These are phyloP conservation scores for Bombus soroeensis DNA, from an alignment of 1,140 invertebrate species.

Conservation along the genomic window DNA sequence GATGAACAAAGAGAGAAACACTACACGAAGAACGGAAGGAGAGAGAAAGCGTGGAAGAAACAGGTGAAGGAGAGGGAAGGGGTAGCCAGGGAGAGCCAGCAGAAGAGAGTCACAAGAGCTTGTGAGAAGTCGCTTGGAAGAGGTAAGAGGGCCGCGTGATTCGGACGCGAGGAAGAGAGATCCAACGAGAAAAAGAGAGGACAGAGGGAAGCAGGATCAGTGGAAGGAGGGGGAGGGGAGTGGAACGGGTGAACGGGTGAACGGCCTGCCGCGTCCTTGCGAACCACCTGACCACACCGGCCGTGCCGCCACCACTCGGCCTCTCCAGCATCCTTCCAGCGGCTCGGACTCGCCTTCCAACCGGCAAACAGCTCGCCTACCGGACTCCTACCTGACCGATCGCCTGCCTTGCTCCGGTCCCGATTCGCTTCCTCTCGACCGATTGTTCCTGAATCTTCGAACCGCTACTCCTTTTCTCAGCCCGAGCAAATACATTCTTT, in stretches of 20 bases:
- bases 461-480: background rate
- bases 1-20: background rate
- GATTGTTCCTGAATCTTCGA: constrained; percentile 46
- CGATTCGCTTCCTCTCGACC: constrained; percentile 34
- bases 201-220: constrained; percentile 34
- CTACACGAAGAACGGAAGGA: background rate
- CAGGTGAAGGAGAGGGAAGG: constrained; percentile 18
- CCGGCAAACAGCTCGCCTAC: constrained; percentile 71
- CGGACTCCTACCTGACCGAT: constrained; percentile 72
- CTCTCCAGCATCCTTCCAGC: constrained; percentile 76
- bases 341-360: constrained; percentile 60
- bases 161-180: constrained; percentile 36
- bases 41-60: background rate
- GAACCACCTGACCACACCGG: constrained; percentile 83
- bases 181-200: constrained; percentile 26
- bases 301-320: constrained; percentile 79
- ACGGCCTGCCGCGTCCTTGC: constrained; percentile 83
- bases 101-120: constrained; percentile 11
- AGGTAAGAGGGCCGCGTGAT: constrained; percentile 20
- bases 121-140: constrained; percentile 21
- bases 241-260: constrained; percentile 79
- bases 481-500: background rate
- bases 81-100: background rate
- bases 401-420: constrained; percentile 46
- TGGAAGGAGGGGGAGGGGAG: constrained; percentile 25